Evolutionary conservation across 2,888 invertebrate species (phyloP).

Genomic region (Argyra leucocephala): DNA sequence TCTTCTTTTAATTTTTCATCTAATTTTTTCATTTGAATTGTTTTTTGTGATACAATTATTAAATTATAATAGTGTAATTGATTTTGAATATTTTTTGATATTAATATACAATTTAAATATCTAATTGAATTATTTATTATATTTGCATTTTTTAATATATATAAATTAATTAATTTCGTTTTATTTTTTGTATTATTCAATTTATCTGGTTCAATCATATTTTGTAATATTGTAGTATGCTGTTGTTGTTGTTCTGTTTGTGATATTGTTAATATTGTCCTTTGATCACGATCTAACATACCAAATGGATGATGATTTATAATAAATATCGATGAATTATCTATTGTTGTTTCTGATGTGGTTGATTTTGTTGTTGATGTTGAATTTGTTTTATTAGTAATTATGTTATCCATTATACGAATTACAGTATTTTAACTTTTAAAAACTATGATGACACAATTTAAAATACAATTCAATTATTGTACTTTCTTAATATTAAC

Average conservation of each 20-base stretch:
- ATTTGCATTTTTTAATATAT: background rate
- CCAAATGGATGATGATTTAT: constrained; percentile 19
- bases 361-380: background rate
- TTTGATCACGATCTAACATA: constrained; percentile 23
- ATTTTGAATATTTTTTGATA: background rate
- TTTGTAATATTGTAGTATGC: background rate
- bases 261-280: constrained; percentile 19
- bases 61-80: background rate
- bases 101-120: background rate
- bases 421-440: no score
- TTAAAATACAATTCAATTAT: no score
- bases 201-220: background rate
- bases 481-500: no score
- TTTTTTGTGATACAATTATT: no score
- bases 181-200: background rate
- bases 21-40: no score
- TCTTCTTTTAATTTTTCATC: background rate
- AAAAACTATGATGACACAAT: no score
- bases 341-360: background rate
- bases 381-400: no score
- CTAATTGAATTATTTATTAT: background rate
- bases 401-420: no score
- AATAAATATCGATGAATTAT: no score
- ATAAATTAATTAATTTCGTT: constrained; percentile 2
- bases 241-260: no score